phyloP scores from a whole-genome alignment of 2,888 invertebrate genomes.

The Leptinotarsa rubiginosa region DNA sequence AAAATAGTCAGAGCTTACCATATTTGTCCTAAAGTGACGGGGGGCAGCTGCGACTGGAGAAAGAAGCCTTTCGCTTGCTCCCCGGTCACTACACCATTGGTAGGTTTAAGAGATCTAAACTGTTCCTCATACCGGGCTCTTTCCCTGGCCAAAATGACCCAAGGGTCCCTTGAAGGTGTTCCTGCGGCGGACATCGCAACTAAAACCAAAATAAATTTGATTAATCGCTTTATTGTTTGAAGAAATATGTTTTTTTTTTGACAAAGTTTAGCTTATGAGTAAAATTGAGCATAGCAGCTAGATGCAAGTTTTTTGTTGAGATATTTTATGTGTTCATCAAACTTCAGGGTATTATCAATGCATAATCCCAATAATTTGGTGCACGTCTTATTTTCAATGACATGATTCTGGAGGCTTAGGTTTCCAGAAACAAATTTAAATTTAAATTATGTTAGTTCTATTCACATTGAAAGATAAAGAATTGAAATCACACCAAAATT shows the following conservation, averaged over 20 bases:
- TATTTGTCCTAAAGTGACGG: slow-evolving; percentile 90
- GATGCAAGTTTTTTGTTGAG: no score
- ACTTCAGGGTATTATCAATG: no score
- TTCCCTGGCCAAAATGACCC: slow-evolving; percentile 89
- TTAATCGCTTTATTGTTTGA: not conserved
- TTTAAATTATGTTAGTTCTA: no score
- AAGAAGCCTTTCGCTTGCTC: slow-evolving; percentile 95
- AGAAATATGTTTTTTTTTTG: not conserved
- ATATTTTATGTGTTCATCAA: no score
- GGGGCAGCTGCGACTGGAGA: slow-evolving; percentile 89
- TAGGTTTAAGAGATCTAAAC: slow-evolving; percentile 88
- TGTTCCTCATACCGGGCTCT: slow-evolving; percentile 90
- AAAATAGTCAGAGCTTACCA: slow-evolving; percentile 72
- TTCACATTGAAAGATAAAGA: no score
- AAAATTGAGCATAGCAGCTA: no score
- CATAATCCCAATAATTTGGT: no score
- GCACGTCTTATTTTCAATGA: no score
- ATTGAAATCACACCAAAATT: no score
- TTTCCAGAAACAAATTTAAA: no score
- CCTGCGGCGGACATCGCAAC: slow-evolving; percentile 63
- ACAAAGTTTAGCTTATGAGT: no score
- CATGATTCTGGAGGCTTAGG: no score
- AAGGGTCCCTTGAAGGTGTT: slow-evolving; percentile 76
- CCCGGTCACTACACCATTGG: slow-evolving; percentile 89
- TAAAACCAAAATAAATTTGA: slow-evolving; percentile 24